Evolutionary conservation across 2,888 invertebrate species (phyloP), one percentile per base, ranked within the genome.

Genomic region (Pachymerium ferrugineum): DNA sequence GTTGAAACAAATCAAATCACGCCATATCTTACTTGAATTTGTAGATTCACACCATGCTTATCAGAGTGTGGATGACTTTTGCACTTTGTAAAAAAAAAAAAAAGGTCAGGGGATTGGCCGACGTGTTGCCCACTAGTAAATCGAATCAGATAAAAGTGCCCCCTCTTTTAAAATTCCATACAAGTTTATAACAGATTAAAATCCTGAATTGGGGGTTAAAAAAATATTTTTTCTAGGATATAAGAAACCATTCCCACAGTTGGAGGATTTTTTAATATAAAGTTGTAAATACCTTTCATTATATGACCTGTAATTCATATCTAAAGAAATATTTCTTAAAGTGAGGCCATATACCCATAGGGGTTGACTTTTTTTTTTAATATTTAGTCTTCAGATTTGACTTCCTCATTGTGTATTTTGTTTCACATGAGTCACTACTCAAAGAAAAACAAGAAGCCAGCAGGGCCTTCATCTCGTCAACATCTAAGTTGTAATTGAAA

Each of bases 351-450:
- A 22, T 54, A 22, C 47, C 16, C 47, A 54, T 54, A 54, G 47
- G 47, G 47, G 19, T 54, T 54, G 19, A 54, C 19, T 5, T 54
- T 22, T 54, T 14, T 42, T 5, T 10, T 42, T 42, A 42, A n/a
- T 42, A 42, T 42, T 10, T 42, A n/a, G 38, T 38, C 38, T 38
- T 8, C 19, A 19, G 0, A 19, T 54, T 54, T 2, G 19, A 54
- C 47, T 54, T 54, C 47, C 47, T 54, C 47, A 54, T 54, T 54
- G 47, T n/a, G 47, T 54, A 54, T 54, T 54, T 54, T 54, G 47
- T 54, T 54, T 54, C 47, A 22, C 47, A 54, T 54, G 47, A 54
- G 47, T 54, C 47, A 54, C 47, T 19, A 22, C 22, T n/a, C 10
- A 54, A 54, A 54, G 47, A 54, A 54, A 54, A 54, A 54, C 47